phyloP scores from a whole-genome alignment of 1,140 invertebrate genomes.

The Dendroctonus ponderosae region DNA sequence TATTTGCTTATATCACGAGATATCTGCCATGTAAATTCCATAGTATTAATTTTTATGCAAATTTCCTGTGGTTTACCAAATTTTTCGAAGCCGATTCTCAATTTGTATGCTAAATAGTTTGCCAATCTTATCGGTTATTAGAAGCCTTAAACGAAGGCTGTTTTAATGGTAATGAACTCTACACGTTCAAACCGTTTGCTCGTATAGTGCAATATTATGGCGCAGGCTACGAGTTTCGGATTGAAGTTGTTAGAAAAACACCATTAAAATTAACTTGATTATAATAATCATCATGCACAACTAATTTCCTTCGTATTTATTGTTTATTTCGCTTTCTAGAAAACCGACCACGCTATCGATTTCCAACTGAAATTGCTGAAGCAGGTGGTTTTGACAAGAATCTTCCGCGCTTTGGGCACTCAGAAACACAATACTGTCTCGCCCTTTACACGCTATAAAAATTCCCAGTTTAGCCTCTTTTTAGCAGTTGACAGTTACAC shows the following conservation, averaged over 20 bases:
- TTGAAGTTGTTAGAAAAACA: too few relatives aligned
- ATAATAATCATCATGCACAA: too few relatives aligned
- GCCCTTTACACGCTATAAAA: conserved; percentile 17
- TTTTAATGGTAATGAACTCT: too few relatives aligned
- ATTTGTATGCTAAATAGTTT: conserved; percentile 22
- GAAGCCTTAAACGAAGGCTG: too few relatives aligned
- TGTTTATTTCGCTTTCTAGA: too few relatives aligned
- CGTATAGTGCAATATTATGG: too few relatives aligned
- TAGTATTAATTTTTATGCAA: conserved; percentile 37
- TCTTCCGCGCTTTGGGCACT: conserved; percentile 8
- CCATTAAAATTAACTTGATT: too few relatives aligned
- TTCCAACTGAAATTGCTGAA: conserved; percentile 13
- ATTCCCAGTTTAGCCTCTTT: conserved; percentile 9
- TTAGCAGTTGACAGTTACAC: conserved; percentile 13
- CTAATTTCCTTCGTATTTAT: not conserved
- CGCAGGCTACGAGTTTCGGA: too few relatives aligned
- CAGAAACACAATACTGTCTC: conserved; percentile 20
- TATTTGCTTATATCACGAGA: conserved; percentile 30
- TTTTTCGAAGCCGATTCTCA: conserved; percentile 14
- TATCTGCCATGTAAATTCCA: conserved; percentile 32
- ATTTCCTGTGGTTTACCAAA: conserved; percentile 36
- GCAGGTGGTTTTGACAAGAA: conserved; percentile 15
- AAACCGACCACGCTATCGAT: conserved; percentile 14
- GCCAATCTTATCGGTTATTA: too few relatives aligned
- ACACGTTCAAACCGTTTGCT: too few relatives aligned